These are phyloP conservation scores for Eclectus roratus DNA, from an alignment of 2,113 vertebrate species.

Conservation along the genomic window DNA sequence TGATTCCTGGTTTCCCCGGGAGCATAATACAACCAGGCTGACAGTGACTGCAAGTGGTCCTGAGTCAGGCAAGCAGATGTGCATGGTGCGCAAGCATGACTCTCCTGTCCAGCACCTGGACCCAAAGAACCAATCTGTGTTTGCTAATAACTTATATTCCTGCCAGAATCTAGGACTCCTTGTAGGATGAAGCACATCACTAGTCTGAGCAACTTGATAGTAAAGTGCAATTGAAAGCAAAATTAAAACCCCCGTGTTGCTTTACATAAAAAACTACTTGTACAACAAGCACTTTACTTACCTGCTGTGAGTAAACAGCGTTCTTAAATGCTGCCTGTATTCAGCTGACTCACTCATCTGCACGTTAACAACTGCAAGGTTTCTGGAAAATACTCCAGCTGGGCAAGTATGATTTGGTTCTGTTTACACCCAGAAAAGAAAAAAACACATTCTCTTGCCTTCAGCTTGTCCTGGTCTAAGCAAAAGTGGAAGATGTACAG, in stretches of 20 bases:
- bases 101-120: not conserved
- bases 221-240: not conserved
- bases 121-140: not conserved
- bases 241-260: not conserved
- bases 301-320: not conserved
- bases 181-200: not conserved
- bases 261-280: not conserved
- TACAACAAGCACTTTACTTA: not conserved
- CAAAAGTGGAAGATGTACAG: not conserved
- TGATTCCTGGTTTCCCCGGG: not conserved
- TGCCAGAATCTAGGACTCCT: not conserved
- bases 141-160: not conserved
- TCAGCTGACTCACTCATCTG: not conserved
- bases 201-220: not conserved
- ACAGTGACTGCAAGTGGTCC: not conserved
- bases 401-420: not conserved
- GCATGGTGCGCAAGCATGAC: not conserved
- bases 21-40: not conserved
- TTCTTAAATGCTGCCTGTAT: not conserved
- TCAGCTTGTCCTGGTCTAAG: not conserved
- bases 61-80: not conserved
- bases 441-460: not conserved
- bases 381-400: not conserved
- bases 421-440: not conserved
- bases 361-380: not conserved